A percentile compares a stretch with the other conserved stretches of the same genome.
Evolutionary conservation across 2,797 vertebrate species (phyloP).

Genomic region (Phalloptychus januarius): DNA sequence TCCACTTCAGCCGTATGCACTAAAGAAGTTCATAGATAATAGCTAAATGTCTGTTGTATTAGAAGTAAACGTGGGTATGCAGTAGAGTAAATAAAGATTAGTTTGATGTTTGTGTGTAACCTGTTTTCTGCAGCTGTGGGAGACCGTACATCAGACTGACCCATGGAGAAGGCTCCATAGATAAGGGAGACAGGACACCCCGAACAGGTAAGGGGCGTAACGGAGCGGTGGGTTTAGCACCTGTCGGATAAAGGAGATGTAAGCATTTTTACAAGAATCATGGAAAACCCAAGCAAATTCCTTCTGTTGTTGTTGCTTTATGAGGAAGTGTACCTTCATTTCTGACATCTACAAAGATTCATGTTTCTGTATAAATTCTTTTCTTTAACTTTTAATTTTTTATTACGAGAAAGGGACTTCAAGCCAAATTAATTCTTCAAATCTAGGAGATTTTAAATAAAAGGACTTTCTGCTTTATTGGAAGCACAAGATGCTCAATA

Average conservation of each 20-base stretch:
- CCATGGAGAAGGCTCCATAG: slow-evolving; percentile 82
- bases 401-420: neutral
- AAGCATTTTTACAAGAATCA: neutral
- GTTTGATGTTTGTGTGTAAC: slow-evolving; percentile 23
- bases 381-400: neutral
- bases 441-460: neutral
- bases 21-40: neutral
- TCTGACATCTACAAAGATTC: neutral
- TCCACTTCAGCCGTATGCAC: neutral
- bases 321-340: neutral
- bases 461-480: neutral
- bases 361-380: neutral
- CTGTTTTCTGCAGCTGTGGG: slow-evolving; percentile 86
- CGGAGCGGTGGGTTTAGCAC: neutral
- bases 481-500: neutral
- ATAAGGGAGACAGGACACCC: slow-evolving; percentile 81
- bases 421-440: neutral
- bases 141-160: slow-evolving; percentile 87
- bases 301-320: neutral
- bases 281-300: slow-evolving; percentile 6
- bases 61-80: neutral
- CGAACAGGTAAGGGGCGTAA: slow-evolving; percentile 84
- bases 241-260: neutral
- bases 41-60: neutral
- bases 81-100: slow-evolving; percentile 3